Evolutionary conservation across 2,888 invertebrate species (phyloP), one percentile per base, ranked within the genome.

Genomic region (Melipona bicolor): DNA sequence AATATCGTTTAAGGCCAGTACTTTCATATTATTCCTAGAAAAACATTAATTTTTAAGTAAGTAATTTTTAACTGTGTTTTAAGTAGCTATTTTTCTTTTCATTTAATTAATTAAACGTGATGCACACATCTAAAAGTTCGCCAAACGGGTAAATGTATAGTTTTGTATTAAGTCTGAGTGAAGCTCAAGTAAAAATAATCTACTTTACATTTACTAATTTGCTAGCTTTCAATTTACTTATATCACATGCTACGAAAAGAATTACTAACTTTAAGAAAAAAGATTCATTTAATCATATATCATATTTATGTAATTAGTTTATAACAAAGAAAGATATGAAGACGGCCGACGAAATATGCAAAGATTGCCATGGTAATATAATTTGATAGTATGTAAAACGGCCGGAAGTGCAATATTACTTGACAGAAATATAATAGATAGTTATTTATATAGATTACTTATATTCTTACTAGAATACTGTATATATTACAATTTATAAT

Each of bases 361-460:
- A 61, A 52, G 36, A 76, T 49, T 79, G 75, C 75, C 78, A 76
- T 75, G 36, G 52, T 69, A 75, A 79, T 83, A 24, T 79, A 71
- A 54, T 5, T 52, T 77, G 36, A 74, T 49, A 67, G 50, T 61
- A 43, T 43, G 43, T 43, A 36, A 71, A 77, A 3, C 56, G 92
- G 92, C 92, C 92, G 92, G 90, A 87, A 80, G 91, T 92, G 92
- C 92, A 92, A 92, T 92, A 91, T 83, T 90, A 91, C 69, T 52
- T 88, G 77, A 73, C 19, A 27, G 15, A 54, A 54, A 4, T 19
- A 19, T 62, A 59, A 50, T 52, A 59, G 17, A 15, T 50, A 43
- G 21, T 27, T 61, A 17, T 21, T 54, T 52, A 49, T 67, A 32
- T 11, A 17, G 36, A 27, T 59, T 71, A 50, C 32, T 24, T 6